Evolutionary conservation across 2,888 invertebrate species (phyloP), one percentile per base, ranked within the genome.

Genomic region (Trissoscelio sp.): DNA sequence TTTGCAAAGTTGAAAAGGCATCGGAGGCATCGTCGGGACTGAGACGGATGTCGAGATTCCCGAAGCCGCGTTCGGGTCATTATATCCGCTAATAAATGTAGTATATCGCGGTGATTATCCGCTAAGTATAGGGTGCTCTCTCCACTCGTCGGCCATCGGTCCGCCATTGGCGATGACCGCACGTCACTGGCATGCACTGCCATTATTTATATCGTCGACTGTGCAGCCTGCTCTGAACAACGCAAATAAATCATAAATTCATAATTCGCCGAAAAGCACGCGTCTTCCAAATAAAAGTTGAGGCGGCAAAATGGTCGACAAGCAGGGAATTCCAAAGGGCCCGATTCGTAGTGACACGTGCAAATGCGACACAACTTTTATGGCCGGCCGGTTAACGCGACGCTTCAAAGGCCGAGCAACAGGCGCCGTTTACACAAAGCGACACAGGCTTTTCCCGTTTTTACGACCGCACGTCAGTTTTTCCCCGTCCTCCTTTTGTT

Each of bases 81-180:
- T 88, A 88, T 87, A 87, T 85, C 85, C 87, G 86, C 88, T 89
- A 90, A 90, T 89, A 89, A 89, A 88, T 88, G 88, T 87, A 84
- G 89, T 89, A 89, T 89, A 89, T 88, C 88, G 89, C 88, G 87
- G 88, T 88, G 88, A 89, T 89, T 89, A 89, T 89, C 88, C 88
- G 85, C 86, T 89, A 89, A 89, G 89, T 89, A 89, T 89, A 89
- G 89, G 89, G 87, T 89, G 70, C 77, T 64, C 75, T 66, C 57
- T 37, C 46, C 44, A 55, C 66, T 58, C 64, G 64, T 73, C 75
- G 69, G 73, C 55, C 78, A 87, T 86, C 84, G 85, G 84, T 83
- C 81, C 77, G 86, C 86, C 86, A 87, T 86, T 87, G 86, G 86
- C 89, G 89, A 88, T 88, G 88, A 89, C 87, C 86, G 87, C 87